Conservation (phyloP, 2,113 vertebrate genomes). For the Mirza zaza region DNA sequence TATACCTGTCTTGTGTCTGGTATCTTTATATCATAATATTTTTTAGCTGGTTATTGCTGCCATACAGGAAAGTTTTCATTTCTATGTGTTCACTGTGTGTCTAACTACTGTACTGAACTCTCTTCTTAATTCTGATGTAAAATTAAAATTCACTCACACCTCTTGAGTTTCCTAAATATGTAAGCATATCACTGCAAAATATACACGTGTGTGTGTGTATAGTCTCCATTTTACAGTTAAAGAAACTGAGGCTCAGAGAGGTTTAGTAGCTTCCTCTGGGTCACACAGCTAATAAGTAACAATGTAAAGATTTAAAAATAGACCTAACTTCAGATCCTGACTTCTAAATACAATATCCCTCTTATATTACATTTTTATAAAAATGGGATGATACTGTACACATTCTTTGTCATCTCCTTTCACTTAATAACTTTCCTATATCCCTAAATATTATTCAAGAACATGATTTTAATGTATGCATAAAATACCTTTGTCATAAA, state of each 20-base stretch:
- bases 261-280: neutral
- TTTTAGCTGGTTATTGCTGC: neutral
- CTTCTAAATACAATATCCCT: neutral
- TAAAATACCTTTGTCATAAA: neutral
- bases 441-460: conserved; percentile 23
- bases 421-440: neutral
- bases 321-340: neutral
- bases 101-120: neutral
- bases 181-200: neutral
- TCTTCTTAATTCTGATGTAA: neutral
- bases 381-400: neutral
- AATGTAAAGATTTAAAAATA: neutral
- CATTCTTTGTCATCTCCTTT: neutral
- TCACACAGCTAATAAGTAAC: conserved; percentile 33
- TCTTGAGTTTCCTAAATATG: conserved; percentile 3
- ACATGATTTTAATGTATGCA: neutral
- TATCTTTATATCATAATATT: neutral
- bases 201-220: neutral
- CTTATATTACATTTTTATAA: neutral
- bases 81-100: neutral
- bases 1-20: neutral
- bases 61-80: neutral
- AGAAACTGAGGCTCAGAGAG: neutral
- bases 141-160: neutral
- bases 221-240: conserved; percentile 5